Conservation (phyloP, 2,888 invertebrate species). For the Microplitis deprimator region DNA sequence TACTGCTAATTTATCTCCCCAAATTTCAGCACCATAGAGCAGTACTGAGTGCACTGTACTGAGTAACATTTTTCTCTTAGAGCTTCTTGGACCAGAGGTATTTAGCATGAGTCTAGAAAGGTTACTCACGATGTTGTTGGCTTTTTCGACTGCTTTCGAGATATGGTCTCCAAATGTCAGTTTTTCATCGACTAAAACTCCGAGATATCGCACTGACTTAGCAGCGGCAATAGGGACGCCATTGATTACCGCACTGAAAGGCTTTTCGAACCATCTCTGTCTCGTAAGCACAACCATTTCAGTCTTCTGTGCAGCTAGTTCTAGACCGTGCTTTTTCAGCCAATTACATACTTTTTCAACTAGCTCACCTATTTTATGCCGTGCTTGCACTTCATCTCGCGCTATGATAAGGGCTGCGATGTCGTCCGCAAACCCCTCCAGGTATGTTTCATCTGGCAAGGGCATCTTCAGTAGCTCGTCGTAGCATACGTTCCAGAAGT, state of each 20-base stretch:
- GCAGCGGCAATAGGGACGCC: slow-evolving; percentile 23
- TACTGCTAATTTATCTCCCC: slow-evolving; percentile 42
- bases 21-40: slow-evolving; percentile 49
- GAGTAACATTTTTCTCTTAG: slow-evolving; percentile 45
- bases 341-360: slow-evolving; percentile 15
- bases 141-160: slow-evolving; percentile 39
- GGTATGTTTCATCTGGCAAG: slow-evolving; percentile 39
- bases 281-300: slow-evolving; percentile 47
- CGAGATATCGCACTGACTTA: slow-evolving; percentile 50
- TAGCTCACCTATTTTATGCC: too few relatives aligned
- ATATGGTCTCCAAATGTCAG: slow-evolving; percentile 49
- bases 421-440: slow-evolving; percentile 49
- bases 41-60: slow-evolving; percentile 46
- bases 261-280: slow-evolving; percentile 37
- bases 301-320: slow-evolving; percentile 48
- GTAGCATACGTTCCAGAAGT: slow-evolving; percentile 51
- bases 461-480: slow-evolving; percentile 42
- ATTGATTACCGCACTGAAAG: slow-evolving; percentile 39
- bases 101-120: slow-evolving; percentile 34
- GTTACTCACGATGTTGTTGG: slow-evolving; percentile 43
- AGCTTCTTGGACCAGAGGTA: slow-evolving; percentile 33
- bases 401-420: slow-evolving; percentile 43
- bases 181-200: slow-evolving; percentile 46
- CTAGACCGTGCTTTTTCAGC: slow-evolving; percentile 34
- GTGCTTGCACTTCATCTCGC: slow-evolving; percentile 23